Base-by-base conservation (phyloP, 2,797 vertebrate species). In the Danio choprae region DNA sequence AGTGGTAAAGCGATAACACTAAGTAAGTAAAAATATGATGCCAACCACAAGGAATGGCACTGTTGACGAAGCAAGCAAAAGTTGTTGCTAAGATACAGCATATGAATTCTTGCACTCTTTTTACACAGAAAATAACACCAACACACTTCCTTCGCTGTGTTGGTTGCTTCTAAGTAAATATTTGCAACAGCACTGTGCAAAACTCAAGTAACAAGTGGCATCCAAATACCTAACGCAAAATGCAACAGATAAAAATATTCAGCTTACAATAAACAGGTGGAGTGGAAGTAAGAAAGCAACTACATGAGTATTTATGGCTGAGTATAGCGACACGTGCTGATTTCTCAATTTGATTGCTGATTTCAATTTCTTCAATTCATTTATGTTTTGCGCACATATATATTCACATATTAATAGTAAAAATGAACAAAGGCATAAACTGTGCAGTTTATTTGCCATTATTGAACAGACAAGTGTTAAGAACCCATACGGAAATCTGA, bases 31-130 rank as follows among this genome's bases (percentile, higher is more conserved):
- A 67, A 81, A 64, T 77, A 20, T 50, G 53, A 78, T 56, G 59
- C 22, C 50, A 71, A 80, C 76, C 67, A 56, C 76, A 51, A 65
- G 41, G 69, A 74, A 75, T 65, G 38, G 60, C 18, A 58, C 44
- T 80, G 77, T 51, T 72, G 40, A 77, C 70, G 77, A 84, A 84
- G 70, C 22, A 76, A 78, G 12, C 56, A 78, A 51, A 72, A 82
- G 60, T 29, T 48, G 70, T 82, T 81, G 58, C 64, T 62, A 67
- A 16, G 58, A 15, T n/a, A 53, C 74, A 74, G 70, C 43, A 63
- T 65, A 10, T 1, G 50, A 74, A 51, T 22, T 74, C 8, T 16
- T 56, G n/a, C 64, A 74, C 69, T 48, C 55, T 50, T 80, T 78
- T 69, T 44, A 29, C 63, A 44, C 16, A 74, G 38, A 81, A 74